phyloP scores from a whole-genome alignment of 2,888 invertebrate genomes.

The Brachypterus glaber region DNA sequence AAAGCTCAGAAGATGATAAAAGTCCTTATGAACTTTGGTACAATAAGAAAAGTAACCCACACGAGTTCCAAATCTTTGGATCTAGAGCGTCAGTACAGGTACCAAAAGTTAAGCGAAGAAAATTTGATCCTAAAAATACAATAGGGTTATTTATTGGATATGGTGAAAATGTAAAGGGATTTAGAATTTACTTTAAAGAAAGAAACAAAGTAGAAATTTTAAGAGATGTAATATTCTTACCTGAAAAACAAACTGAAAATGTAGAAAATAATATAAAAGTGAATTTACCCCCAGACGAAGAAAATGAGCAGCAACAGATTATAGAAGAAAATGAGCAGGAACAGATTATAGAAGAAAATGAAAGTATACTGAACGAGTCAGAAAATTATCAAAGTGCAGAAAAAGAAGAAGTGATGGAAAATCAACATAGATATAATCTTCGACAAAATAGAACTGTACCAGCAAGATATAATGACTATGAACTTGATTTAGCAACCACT shows the following conservation, averaged over 20 bases:
- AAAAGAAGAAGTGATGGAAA: neutral
- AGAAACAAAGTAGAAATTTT: slow-evolving; percentile 15
- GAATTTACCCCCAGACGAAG: neutral
- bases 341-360: slow-evolving; percentile 5
- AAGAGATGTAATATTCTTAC: slow-evolving; percentile 16
- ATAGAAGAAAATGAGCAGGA: slow-evolving; percentile 9
- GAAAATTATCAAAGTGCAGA: no score
- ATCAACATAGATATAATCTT: neutral
- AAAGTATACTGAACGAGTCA: neutral
- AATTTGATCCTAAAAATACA: slow-evolving; percentile 30
- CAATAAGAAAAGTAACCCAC: slow-evolving; percentile 28
- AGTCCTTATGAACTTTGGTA: slow-evolving; percentile 34
- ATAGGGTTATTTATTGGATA: slow-evolving; percentile 33
- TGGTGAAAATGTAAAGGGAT: slow-evolving; percentile 23
- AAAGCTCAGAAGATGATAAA: slow-evolving; percentile 3
- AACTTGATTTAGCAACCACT: neutral
- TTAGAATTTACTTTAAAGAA: slow-evolving; percentile 16
- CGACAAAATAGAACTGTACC: no score
- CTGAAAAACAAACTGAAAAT: no score
- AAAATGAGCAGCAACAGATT: neutral
- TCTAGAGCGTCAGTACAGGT: slow-evolving; percentile 29
- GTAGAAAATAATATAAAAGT: no score
- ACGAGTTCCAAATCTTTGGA: slow-evolving; percentile 33
- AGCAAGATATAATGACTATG: neutral
- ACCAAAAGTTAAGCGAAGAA: slow-evolving; percentile 29